Percentiles rank a stretch among this genome's conserved stretches.
These are phyloP conservation scores for Acanthoscelides obtectus DNA, from an alignment of 2,888 invertebrate species.

Conservation along the genomic window DNA sequence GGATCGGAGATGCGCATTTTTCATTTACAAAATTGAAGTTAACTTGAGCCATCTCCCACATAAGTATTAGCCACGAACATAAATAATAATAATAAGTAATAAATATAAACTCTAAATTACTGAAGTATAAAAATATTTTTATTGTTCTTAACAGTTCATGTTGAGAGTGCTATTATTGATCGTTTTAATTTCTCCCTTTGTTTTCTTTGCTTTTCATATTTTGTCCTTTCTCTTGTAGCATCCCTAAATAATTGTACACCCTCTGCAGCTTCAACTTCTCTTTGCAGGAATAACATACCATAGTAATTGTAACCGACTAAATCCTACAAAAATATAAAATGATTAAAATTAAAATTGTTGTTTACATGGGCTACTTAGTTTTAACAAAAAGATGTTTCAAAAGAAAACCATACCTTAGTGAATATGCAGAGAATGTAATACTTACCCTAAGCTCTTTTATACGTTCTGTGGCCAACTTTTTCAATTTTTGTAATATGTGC, in stretches of 20 bases:
- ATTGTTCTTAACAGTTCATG: background rate
- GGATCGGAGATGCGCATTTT: too few species aligned
- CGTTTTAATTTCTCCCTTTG: conserved; percentile 62
- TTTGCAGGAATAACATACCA: conserved; percentile 71
- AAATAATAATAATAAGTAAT: too few species aligned
- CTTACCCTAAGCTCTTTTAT: conserved; percentile 60
- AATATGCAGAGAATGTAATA: conserved; percentile 7
- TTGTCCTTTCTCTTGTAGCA: conserved; percentile 59
- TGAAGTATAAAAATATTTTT: background rate
- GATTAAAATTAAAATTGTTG: background rate
- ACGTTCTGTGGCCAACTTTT: conserved; percentile 52
- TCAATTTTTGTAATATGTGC: conserved; percentile 60
- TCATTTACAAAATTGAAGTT: too few species aligned
- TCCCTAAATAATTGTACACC: conserved; percentile 75
- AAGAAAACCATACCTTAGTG: too few species aligned
- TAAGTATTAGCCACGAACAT: too few species aligned
- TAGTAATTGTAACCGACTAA: conserved; percentile 81
- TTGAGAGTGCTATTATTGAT: conserved; percentile 46
- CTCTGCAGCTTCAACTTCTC: conserved; percentile 69
- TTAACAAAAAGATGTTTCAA: too few species aligned
- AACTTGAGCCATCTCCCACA: too few species aligned
- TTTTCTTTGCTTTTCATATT: conserved; percentile 59
- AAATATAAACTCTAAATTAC: background rate
- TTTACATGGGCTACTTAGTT: background rate
- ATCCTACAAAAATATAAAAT: conserved; percentile 56